Conservation (phyloP, 2,888 invertebrate species). For the Nephrotoma appendiculata region DNA sequence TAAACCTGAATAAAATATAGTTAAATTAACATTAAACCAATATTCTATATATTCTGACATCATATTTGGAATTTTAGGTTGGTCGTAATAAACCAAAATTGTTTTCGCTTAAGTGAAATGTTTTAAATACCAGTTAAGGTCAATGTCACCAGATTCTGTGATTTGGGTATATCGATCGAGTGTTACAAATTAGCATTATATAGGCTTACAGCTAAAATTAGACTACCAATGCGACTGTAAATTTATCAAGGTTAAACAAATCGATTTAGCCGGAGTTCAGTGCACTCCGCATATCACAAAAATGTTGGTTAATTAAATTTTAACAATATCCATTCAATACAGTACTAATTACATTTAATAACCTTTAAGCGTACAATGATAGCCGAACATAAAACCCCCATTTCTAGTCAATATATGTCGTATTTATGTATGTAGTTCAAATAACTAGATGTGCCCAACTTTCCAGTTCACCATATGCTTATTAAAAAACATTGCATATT, state of each 20-base stretch:
- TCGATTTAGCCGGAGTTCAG: not conserved
- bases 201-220: not conserved
- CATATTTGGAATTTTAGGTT: not conserved
- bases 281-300: not conserved
- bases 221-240: not conserved
- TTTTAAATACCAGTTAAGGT: not conserved
- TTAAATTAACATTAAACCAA: not conserved
- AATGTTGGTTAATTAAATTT: not conserved
- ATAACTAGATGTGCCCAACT: not conserved
- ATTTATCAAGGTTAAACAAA: not conserved
- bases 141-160: not conserved
- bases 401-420: not conserved
- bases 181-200: not conserved
- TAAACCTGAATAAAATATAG: not conserved
- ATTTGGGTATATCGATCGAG: not conserved
- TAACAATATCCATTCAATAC: not conserved
- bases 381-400: not conserved
- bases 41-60: not conserved
- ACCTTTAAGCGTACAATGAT: not conserved
- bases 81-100: not conserved
- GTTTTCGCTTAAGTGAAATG: not conserved
- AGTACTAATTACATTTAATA: not conserved
- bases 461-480: not conserved
- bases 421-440: not conserved
- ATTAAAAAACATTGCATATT: not conserved